phyloP scores from a whole-genome alignment of 2,888 invertebrate species.

The Glaucopsyche alexis region DNA sequence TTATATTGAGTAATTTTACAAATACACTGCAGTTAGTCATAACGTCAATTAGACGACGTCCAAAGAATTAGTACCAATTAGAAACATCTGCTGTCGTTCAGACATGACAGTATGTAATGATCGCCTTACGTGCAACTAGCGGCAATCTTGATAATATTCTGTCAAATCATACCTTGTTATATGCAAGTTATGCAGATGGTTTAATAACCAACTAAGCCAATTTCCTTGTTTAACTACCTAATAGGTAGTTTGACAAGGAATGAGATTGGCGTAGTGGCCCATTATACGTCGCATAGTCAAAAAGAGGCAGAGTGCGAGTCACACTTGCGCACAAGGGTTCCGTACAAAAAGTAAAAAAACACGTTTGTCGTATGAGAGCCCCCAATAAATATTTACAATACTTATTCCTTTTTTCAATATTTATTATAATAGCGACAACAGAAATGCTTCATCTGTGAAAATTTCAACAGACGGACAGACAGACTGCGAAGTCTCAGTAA shows the following conservation, averaged over 20 bases:
- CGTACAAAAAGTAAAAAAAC: no score
- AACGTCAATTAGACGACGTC: constrained; percentile 2
- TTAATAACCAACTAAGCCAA: neutral
- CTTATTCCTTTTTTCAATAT: neutral
- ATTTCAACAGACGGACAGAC: no score
- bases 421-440: neutral
- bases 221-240: no score
- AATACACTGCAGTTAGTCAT: neutral
- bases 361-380: no score
- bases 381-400: no score
- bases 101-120: neutral
- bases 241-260: no score
- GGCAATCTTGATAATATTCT: neutral
- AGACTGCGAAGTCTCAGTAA: no score
- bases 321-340: no score
- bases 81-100: constrained; percentile 13
- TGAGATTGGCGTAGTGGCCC: no score
- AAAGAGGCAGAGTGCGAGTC: no score
- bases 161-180: neutral
- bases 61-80: neutral
- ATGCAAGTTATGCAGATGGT: neutral
- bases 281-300: no score
- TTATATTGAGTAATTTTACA: neutral
- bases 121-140: neutral
- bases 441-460: no score